Base-by-base conservation (phyloP, 2,888 invertebrate genomes). In the Pyrgus malvae region DNA sequence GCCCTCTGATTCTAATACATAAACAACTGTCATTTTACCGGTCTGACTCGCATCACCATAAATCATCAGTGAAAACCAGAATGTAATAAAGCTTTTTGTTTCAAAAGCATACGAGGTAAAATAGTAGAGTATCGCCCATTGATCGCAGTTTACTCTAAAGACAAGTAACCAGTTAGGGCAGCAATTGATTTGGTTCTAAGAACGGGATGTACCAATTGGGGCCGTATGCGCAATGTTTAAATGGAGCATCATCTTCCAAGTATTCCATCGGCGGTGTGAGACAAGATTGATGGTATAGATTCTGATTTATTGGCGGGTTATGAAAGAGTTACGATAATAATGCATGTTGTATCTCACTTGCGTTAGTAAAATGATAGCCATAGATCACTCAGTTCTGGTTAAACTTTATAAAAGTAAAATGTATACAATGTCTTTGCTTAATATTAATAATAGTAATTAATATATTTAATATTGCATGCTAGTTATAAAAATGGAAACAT, bases 161-260 rank as follows among this genome's bases (percentile, higher is more conserved):
- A 40, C 19, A 48, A 29, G 48, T 35, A 29, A 19, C 19, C 23
- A 21, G 37, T 53, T 45, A 14, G 44, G 44, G 29, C 44, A n/a
- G 37, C 29, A 45, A 45, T 45, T 53, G 37, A 45, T 53, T 53
- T 45, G 45, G 29, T 53, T 53, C 53, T 45, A 19, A 53, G 53
- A 53, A 53, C 53, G 38, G 53, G 53, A 53, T 53, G 44, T 19
- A 19, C 45, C 44, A 53, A 53, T 53, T 53, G 37, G 53, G 44
- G 37, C 37, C 51, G 40, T 49, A 40, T 51, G 38, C 29, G 37
- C 29, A 41, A 41, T 17, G 41, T 50, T 41, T 50, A 53, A 53
- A 38, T 45, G 37, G 45, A 21, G n/a, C 45, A 38, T 38, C 38
- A 45, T 45, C 51, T 53, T 53, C 45, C 45, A 29, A 27, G 53